Percentiles rank a stretch among this genome's conserved stretches.
phyloP scores from a whole-genome alignment of 2,797 vertebrate species.

The Melopsittacus undulatus region DNA sequence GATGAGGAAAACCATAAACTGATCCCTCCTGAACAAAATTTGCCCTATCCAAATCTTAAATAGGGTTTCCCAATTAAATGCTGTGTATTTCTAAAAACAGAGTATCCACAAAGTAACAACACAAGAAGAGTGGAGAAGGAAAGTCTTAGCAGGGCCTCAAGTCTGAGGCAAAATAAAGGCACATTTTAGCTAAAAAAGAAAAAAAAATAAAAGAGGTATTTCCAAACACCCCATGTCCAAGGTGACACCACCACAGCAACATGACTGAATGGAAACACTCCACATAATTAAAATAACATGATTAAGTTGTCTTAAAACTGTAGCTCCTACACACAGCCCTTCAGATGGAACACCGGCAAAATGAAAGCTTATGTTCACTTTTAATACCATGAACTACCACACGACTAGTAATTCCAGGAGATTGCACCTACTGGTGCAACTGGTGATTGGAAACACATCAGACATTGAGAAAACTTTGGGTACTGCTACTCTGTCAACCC shows the following conservation, averaged over 20 bases:
- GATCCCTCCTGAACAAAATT: constrained; percentile 11
- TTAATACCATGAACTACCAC: background rate
- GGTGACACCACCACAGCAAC: background rate
- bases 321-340: background rate
- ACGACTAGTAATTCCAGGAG: background rate
- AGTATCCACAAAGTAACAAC: background rate
- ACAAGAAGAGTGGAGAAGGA: background rate
- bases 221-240: background rate
- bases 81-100: background rate
- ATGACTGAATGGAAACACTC: background rate
- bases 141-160: background rate
- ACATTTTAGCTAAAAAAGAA: background rate
- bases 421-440: accelerated
- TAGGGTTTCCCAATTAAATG: constrained; percentile 22
- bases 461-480: background rate
- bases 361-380: background rate
- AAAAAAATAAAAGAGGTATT: background rate
- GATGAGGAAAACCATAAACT: background rate
- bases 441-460: background rate
- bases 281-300: background rate
- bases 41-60: background rate
- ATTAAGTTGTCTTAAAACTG: background rate
- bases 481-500: background rate
- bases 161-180: background rate
- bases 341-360: background rate